Evolutionary conservation across 2,888 invertebrate genomes (phyloP).

Genomic region (Hesperia comma): DNA sequence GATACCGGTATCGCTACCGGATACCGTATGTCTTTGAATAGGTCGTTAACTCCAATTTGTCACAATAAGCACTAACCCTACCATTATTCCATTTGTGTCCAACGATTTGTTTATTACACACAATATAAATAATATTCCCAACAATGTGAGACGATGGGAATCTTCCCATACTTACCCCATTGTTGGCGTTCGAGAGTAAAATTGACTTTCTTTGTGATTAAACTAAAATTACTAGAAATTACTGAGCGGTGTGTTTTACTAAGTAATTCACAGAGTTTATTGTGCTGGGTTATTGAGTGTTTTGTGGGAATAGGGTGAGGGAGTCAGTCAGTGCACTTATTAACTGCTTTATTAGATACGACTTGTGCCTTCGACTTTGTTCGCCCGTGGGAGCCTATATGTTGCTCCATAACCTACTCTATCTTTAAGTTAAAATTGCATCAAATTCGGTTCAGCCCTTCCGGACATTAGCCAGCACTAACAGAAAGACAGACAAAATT

Average conservation of each 20-base stretch:
- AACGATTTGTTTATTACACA: slow-evolving; percentile 18
- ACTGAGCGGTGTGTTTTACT: slow-evolving; percentile 18
- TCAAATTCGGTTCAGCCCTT: too few species aligned
- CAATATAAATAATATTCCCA: slow-evolving; percentile 36
- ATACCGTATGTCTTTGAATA: too few species aligned
- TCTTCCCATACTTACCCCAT: slow-evolving; percentile 41
- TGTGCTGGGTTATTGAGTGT: slow-evolving; percentile 20
- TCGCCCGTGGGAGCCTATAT: too few species aligned
- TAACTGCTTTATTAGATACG: too few species aligned
- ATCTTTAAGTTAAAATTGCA: too few species aligned
- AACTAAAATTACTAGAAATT: slow-evolving; percentile 33
- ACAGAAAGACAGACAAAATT: too few species aligned
- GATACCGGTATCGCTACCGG: too few species aligned
- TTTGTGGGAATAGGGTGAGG: slow-evolving; percentile 23
- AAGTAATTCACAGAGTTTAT: slow-evolving; percentile 18
- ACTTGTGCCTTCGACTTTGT: too few species aligned
- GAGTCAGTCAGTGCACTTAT: not conserved
- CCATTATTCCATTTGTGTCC: slow-evolving; percentile 15
- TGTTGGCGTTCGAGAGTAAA: slow-evolving; percentile 35
- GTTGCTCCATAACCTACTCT: too few species aligned
- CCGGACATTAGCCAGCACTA: too few species aligned
- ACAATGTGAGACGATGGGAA: slow-evolving; percentile 42
- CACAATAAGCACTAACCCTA: slow-evolving; percentile 1
- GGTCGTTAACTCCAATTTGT: slow-evolving; percentile 18
- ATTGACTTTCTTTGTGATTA: slow-evolving; percentile 42